Evolutionary conservation across 2,113 vertebrate genomes (phyloP).

Genomic region (Sisor rabdophorus): DNA sequence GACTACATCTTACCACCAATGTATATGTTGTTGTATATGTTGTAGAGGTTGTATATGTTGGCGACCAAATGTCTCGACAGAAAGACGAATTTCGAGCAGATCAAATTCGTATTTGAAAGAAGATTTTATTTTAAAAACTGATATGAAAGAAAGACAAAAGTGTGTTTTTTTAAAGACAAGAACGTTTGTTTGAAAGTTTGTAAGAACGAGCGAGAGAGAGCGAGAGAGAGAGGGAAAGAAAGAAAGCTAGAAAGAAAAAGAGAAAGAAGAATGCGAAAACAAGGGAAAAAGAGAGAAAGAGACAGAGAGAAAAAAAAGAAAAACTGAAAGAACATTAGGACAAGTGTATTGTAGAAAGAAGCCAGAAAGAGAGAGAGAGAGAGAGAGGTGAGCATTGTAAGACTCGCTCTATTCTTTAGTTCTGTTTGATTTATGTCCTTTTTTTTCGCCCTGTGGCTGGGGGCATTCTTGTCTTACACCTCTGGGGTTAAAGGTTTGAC

Average conservation of each 20-base stretch:
- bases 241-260: no score
- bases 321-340: constrained; percentile 43
- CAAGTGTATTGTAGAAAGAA: background rate
- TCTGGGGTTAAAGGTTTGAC: no score
- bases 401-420: background rate
- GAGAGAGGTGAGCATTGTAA: background rate
- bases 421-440: background rate
- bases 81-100: background rate
- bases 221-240: no score
- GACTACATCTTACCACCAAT: constrained; percentile 11
- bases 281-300: no score
- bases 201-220: constrained; percentile 29
- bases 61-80: background rate
- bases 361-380: background rate
- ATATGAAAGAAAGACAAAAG: background rate
- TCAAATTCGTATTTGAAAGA: background rate
- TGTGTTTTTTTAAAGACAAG: no score
- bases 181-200: constrained; percentile 35
- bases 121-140: background rate
- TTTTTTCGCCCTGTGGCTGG: no score
- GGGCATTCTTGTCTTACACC: no score
- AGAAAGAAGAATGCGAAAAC: no score
- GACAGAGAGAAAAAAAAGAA: no score
- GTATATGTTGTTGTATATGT: constrained; percentile 14
- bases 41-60: constrained; percentile 15